Conservation (phyloP, 2,113 vertebrate species). For the Poeciliopsis prolifica region DNA sequence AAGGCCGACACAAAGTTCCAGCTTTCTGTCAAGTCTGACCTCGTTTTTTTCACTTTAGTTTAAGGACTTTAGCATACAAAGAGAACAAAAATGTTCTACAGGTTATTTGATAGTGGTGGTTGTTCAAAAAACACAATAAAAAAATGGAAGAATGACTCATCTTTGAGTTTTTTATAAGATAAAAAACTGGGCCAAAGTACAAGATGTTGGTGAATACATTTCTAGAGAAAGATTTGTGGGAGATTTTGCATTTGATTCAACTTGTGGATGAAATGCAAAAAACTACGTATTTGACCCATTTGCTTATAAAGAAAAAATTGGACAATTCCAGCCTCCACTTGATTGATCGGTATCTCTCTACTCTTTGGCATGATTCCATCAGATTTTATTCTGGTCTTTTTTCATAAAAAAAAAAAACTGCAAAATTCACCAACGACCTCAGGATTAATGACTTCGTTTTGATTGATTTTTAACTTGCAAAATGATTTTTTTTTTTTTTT, state of each 20-base stretch:
- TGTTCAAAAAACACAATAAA: not conserved
- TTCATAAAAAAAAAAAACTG: constrained; percentile 13
- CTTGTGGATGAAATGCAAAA: not conserved
- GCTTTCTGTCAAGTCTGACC: too few relatives aligned
- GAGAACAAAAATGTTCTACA: not conserved
- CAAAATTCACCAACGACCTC: constrained; percentile 20
- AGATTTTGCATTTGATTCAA: not conserved
- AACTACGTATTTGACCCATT: not conserved
- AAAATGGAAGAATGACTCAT: not conserved
- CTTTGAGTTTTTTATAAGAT: too few relatives aligned
- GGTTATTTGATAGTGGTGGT: not conserved
- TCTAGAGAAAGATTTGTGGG: too few relatives aligned
- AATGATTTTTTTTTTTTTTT: constrained; percentile 18
- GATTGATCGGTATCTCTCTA: not conserved
- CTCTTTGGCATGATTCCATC: not conserved
- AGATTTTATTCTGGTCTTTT: constrained; percentile 2
- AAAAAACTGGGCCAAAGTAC: too few relatives aligned
- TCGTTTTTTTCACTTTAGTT: not conserved
- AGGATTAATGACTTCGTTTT: constrained; percentile 46
- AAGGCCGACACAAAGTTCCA: too few relatives aligned
- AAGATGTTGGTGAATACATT: too few relatives aligned
- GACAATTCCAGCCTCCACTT: not conserved
- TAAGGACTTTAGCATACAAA: not conserved
- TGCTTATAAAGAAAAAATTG: not conserved
- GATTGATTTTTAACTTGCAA: constrained; percentile 39